Evolutionary conservation across 2,888 invertebrate species (phyloP), one percentile per base, ranked within the genome.

Genomic region (Aphrophora alni): DNA sequence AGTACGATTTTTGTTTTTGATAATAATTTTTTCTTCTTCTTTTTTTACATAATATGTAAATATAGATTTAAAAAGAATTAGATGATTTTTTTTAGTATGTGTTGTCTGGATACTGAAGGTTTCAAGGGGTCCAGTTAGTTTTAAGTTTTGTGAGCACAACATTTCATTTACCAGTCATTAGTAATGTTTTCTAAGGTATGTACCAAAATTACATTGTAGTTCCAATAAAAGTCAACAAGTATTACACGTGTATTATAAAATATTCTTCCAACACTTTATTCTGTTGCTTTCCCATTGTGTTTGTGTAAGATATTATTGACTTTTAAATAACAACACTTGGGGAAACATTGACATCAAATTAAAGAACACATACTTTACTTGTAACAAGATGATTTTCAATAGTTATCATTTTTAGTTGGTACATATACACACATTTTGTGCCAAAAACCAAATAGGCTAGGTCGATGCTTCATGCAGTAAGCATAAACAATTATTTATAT

Each of bases 81-180:
- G 59, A n/a, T 59, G 59, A 59, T 59, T 59, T 59, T 59, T 59
- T 59, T 59, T 59, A 59, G 59, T 44, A 2, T 44, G 44, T 59
- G 59, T 59, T 59, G 21, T 59, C 59, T 59, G 59, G 59, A 59
- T 21, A 59, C 59, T 59, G 59, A 21, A 21, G 59, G 59, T 59
- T 59, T 59, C 59, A 59, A 59, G 59, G 59, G 59, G 59, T 59
- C 59, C 59, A 59, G 59, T 59, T 59, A 59, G 59, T 59, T 59
- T 59, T 59, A 21, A 59, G n/a, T 59, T 59, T 59, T 59, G 59
- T 59, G 59, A 59, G 59, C 59, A 59, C 59, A 59, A 59, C 59
- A 59, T 59, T 59, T 59, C 59, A 59, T 59, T 59, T 59, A 21
- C 59, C n/a, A 59, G 21, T 59, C 59, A 21, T 59, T 59, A 59